Percentiles rank a stretch among this genome's conserved stretches.
Evolutionary conservation across 1,140 invertebrate species (phyloP).

Genomic region (Zophobas morio): DNA sequence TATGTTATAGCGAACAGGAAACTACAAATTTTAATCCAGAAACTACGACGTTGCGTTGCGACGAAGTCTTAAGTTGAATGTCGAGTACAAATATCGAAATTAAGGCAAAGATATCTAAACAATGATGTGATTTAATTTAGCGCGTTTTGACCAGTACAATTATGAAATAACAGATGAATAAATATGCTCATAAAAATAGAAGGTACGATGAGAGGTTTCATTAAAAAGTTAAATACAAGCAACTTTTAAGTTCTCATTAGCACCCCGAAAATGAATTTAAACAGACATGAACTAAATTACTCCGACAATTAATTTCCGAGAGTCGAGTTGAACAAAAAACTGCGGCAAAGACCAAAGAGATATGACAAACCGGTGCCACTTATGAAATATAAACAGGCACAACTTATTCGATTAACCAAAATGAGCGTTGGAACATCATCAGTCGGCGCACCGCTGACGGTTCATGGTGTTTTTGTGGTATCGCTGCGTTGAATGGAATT

Average conservation of each 20-base stretch:
- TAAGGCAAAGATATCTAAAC: no score
- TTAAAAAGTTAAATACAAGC: slow-evolving; percentile 55
- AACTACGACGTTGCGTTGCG: neutral
- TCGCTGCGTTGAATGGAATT: no score
- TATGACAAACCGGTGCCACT: slow-evolving; percentile 36
- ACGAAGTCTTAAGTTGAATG: neutral
- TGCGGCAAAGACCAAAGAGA: slow-evolving; percentile 27
- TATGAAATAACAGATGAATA: slow-evolving; percentile 35
- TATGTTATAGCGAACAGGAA: slow-evolving; percentile 10
- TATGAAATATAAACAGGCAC: slow-evolving; percentile 10
- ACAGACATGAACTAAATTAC: slow-evolving; percentile 47
- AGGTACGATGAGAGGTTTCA: slow-evolving; percentile 53
- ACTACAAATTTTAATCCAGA: slow-evolving; percentile 33
- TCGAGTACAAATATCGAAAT: neutral
- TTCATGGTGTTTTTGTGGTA: no score
- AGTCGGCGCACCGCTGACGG: no score
- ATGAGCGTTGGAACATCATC: no score
- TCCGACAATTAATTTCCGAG: slow-evolving; percentile 35
- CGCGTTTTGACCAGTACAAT: slow-evolving; percentile 34
- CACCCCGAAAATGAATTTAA: slow-evolving; percentile 53
- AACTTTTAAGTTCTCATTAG: slow-evolving; percentile 50
- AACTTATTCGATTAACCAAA: slow-evolving; percentile 23
- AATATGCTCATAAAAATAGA: slow-evolving; percentile 39
- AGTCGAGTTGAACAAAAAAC: neutral
- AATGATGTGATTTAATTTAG: slow-evolving; percentile 9